Evolutionary conservation across 2,113 vertebrate genomes (phyloP).

Genomic region (Uria lomvia): DNA sequence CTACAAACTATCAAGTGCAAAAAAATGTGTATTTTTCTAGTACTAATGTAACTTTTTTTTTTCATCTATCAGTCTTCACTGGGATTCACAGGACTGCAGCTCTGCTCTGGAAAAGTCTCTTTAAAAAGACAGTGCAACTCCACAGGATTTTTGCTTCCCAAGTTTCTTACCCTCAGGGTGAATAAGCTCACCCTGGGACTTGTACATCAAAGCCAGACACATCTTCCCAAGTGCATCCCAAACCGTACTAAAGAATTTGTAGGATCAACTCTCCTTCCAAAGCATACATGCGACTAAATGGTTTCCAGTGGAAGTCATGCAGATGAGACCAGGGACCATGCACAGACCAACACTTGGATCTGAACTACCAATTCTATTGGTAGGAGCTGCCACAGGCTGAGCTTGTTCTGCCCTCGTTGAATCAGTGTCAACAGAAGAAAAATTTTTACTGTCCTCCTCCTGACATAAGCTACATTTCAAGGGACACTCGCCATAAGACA

Average conservation of each 20-base stretch:
- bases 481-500: neutral
- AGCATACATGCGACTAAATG: rapidly evolving
- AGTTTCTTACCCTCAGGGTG: neutral
- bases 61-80: neutral
- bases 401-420: neutral
- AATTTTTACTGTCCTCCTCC: neutral
- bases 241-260: neutral
- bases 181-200: neutral
- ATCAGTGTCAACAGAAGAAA: neutral
- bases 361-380: neutral
- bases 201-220: neutral
- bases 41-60: neutral
- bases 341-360: neutral
- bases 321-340: neutral
- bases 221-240: neutral
- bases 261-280: neutral
- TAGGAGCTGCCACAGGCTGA: neutral
- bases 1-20: neutral
- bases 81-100: neutral
- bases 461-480: neutral
- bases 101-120: neutral
- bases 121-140: neutral
- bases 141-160: neutral
- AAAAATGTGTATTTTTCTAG: neutral
- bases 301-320: neutral